Conservation (phyloP, 2,888 invertebrate genomes). For the Cataglyphis albicans region DNA sequence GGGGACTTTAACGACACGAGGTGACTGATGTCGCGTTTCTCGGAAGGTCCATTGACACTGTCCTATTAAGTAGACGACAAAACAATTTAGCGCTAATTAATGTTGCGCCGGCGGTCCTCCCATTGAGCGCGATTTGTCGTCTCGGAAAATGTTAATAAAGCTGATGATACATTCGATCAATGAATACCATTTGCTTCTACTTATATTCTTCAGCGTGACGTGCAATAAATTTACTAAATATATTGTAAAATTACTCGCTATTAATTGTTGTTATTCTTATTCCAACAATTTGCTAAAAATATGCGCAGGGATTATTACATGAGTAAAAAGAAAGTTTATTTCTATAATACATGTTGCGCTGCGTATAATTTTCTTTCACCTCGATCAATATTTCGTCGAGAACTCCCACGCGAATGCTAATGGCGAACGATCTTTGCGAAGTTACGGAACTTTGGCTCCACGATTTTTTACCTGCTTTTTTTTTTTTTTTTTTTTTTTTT, state of each 20-base stretch:
- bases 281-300: neutral
- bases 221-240: neutral
- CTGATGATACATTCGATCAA: neutral
- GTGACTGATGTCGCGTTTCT: constrained; percentile 72
- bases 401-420: neutral
- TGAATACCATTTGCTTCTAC: neutral
- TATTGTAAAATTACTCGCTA: neutral
- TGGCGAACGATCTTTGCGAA: neutral
- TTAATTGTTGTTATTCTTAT: neutral
- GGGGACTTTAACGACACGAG: constrained; percentile 56
- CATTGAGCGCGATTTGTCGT: neutral
- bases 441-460: neutral
- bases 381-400: neutral
- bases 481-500: neutral
- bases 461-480: constrained; percentile 1
- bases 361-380: neutral
- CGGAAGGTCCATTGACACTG: constrained; percentile 78
- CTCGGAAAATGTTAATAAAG: constrained; percentile 49
- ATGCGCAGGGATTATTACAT: neutral
- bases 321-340: neutral
- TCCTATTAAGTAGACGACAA: constrained; percentile 74
- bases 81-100: constrained; percentile 80
- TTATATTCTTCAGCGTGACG: no score
- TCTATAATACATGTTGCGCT: neutral
- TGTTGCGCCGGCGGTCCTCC: constrained; percentile 60